Base-by-base conservation (phyloP, 2,113 vertebrate species). In the Calypte anna region DNA sequence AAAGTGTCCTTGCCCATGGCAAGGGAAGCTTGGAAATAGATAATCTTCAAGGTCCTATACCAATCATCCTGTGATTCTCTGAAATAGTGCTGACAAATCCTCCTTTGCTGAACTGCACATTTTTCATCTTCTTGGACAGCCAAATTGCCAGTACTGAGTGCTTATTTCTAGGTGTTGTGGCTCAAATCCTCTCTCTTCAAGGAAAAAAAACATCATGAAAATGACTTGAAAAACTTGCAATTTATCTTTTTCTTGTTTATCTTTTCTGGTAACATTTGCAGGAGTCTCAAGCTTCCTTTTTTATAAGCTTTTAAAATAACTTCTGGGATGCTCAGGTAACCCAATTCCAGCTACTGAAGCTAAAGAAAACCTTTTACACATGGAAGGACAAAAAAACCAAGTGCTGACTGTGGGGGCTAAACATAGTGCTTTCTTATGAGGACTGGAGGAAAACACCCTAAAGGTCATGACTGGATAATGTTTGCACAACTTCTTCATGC, bases 341-440 rank as follows among this genome's bases (percentile, higher is more conserved):
- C 5, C 3, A 10, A 15, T 40, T 81, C 30, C 12, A 40, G 57
- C 7, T 64, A 57, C 25, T 28, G 23, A 69, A 30, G 30, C 6
- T 33, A 54, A 64, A 33, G 25, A 38, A 55, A 61, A 86, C 0
- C 14, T 63, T 69, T 64, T 59, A 8, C 4, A 16, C 9, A 7
- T 3, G 10, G 4, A 58, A 3, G 6, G n/a, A 38, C 75, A 7
- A 16, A 46, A 46, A 75, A 93, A 58, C 40, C 11, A 62, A 30
- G 46, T 3, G 9, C 9, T 62, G 23, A 22, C 38, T 33, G 12
- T 3, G 1, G 1, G 21, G 30, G 1, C 9, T 53, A 48, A 11
- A 22, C 7, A 21, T 2, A 12, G 11, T 0, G 0, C 0, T 83
- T 59, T 86, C 19, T 73, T 61, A 9, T 2, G 30, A 76, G 58